Evolutionary conservation across 2,888 invertebrate species (phyloP), one percentile per base, ranked within the genome.

Genomic region (Diarsia brunnea): DNA sequence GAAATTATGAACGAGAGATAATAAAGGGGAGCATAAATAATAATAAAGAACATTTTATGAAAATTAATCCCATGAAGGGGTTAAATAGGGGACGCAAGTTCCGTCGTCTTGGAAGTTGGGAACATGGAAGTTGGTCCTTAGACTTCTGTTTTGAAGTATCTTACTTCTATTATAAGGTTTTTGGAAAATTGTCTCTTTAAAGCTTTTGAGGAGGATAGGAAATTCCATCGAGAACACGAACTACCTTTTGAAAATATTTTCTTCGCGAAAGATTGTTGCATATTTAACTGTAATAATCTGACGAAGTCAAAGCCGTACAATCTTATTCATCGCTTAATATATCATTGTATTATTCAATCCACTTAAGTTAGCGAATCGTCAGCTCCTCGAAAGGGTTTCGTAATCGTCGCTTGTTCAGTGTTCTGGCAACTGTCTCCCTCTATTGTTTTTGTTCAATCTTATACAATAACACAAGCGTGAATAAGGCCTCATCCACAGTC

Each of bases 391-490:
- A 81, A 85, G 85, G 87, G 86, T 92, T 88, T 88, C 89, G 89
- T 89, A 90, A 93, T 88, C 81, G 68, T 76, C 65, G 84, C 70
- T 86, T 82, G 70, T 69, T 81, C 76, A 81, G 60, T 81, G 81
- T 88, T 86, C 84, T 77, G 75, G 78, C 85, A 88, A 89, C 80
- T 72, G 63, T 86, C 85, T 84, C 84, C 84, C 73, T 86, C 64
- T 58, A 77, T 90, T 91, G 90, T 92, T 92, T 92, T 92, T 85
- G 85, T 92, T 89, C 86, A 90, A 91, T 91, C 84, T 86, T 51
- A 64, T 84, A 77, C 73, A 88, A 89, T 88, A 90, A 89, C 79
- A 91, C 27, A 43, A 3, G 3, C 0, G 12, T 67, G 12, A 11
- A 11, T 27, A 58, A 58, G 16, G 55, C 24, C 24, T 24, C 24